These are phyloP conservation scores for Athrips mouffetella DNA, from an alignment of 2,888 invertebrate species.

Conservation along the genomic window DNA sequence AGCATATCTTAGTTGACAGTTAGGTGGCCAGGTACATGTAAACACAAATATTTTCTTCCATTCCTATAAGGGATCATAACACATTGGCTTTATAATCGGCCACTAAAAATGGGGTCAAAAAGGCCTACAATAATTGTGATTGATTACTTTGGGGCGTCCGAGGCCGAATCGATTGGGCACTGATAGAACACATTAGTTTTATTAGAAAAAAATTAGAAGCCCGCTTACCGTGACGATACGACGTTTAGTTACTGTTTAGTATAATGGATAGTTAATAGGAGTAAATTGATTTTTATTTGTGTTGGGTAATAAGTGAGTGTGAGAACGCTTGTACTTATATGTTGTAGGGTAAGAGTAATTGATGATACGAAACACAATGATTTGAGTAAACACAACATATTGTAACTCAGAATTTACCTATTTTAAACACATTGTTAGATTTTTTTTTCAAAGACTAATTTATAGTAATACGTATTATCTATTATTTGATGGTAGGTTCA, in stretches of 20 bases:
- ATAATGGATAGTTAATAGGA: slow-evolving; percentile 3
- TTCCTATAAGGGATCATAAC: not conserved
- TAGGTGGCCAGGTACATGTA: too few species aligned
- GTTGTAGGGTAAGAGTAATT: not conserved
- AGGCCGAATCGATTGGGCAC: slow-evolving; percentile 52
- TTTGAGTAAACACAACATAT: too few species aligned
- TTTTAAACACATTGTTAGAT: too few species aligned
- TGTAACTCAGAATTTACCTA: too few species aligned
- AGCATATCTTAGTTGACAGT: too few species aligned
- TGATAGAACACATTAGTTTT: slow-evolving; percentile 61
- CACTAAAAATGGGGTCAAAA: slow-evolving; percentile 40
- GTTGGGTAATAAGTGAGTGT: not conserved
- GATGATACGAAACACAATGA: not conserved
- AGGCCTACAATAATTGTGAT: slow-evolving; percentile 66
- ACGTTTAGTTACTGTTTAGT: slow-evolving; percentile 11
- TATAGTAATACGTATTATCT: too few species aligned
- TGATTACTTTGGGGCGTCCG: slow-evolving; percentile 48
- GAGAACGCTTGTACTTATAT: too few species aligned
- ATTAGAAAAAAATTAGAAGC: slow-evolving; percentile 46
- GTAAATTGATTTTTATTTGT: not conserved
- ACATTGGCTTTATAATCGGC: slow-evolving; percentile 21
- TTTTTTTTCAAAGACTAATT: too few species aligned
- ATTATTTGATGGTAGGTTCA: too few species aligned
- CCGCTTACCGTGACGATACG: slow-evolving; percentile 12
- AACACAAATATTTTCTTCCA: too few species aligned